Percentiles rank a stretch among this genome's conserved stretches.
phyloP scores from a whole-genome alignment of 2,797 vertebrate species.

The Acanthurus leucopareius region DNA sequence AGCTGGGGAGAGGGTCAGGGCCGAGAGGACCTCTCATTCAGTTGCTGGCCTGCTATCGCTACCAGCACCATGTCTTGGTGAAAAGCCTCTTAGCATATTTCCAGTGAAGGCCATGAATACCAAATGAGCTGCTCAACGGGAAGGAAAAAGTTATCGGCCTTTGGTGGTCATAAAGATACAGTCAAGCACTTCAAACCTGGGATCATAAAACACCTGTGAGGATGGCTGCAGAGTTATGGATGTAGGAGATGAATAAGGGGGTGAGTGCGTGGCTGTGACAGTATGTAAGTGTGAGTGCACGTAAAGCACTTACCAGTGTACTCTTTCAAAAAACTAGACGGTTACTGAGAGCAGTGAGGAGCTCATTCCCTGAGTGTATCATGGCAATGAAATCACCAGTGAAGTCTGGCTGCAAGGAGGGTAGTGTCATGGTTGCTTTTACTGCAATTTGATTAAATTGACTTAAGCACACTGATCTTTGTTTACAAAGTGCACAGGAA shows the following conservation, averaged over 20 bases:
- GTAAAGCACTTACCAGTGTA: background rate
- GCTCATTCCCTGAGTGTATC: background rate
- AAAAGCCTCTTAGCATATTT: conserved; percentile 71
- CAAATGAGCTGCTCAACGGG: conserved; percentile 59
- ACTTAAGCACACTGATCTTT: background rate
- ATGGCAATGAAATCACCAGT: background rate
- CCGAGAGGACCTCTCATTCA: conserved; percentile 63
- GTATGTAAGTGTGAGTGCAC: background rate
- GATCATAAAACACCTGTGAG: conserved; percentile 51
- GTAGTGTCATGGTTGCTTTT: background rate
- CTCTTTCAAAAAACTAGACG: conserved; percentile 8
- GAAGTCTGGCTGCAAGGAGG: background rate
- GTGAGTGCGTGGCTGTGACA: background rate
- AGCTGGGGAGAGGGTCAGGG: conserved; percentile 59
- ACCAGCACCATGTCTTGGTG: conserved; percentile 39
- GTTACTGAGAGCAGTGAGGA: background rate
- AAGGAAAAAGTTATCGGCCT: conserved; percentile 43
- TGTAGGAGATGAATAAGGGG: conserved; percentile 27
- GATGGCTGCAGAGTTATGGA: conserved; percentile 24
- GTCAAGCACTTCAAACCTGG: conserved; percentile 45
- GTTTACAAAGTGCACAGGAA: background rate
- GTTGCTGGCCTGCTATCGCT: conserved; percentile 45
- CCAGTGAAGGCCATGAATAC: conserved; percentile 66
- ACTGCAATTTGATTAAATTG: background rate
- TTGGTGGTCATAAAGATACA: conserved; percentile 59